Evolutionary conservation across 2,113 vertebrate species (phyloP).

Genomic region (Varanus komodoensis): DNA sequence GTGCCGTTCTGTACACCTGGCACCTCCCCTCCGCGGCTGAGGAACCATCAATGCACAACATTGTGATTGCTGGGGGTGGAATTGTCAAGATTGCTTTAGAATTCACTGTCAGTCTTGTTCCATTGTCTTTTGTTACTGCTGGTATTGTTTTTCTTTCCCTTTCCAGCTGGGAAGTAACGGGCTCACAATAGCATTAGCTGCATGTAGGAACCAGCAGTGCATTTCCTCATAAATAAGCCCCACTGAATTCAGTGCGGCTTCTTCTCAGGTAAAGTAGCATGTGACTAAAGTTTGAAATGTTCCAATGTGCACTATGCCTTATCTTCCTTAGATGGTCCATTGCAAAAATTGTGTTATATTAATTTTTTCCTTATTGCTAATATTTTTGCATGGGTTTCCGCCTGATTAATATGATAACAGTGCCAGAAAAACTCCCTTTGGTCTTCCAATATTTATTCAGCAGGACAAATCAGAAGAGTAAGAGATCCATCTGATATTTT

Average conservation of each 20-base stretch:
- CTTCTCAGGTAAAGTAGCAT: neutral
- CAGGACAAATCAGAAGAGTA: slow-evolving; percentile 23
- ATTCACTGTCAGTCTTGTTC: neutral
- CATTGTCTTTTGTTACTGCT: neutral
- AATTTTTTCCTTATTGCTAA: slow-evolving; percentile 11
- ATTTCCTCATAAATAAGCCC: neutral
- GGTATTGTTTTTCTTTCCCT: neutral
- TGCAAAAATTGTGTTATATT: slow-evolving; percentile 19
- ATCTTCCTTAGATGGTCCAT: neutral
- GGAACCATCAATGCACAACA: neutral
- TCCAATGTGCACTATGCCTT: neutral
- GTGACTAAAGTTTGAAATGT: neutral
- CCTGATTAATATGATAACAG: slow-evolving; percentile 15
- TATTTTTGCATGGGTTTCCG: slow-evolving; percentile 5
- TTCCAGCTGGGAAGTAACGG: neutral
- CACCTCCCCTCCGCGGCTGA: neutral
- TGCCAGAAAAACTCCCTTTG: neutral
- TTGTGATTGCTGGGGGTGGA: neutral
- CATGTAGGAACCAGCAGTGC: neutral
- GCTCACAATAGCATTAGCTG: too few species aligned
- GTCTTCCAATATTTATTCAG: slow-evolving; percentile 33
- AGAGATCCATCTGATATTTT: slow-evolving; percentile 27
- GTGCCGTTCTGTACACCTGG: too few species aligned
- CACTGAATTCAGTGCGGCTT: neutral
- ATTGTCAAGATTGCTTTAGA: neutral